Evolutionary conservation across 2,888 invertebrate genomes (phyloP), one percentile per base, ranked within the genome.

Genomic region (Phortica okadai): DNA sequence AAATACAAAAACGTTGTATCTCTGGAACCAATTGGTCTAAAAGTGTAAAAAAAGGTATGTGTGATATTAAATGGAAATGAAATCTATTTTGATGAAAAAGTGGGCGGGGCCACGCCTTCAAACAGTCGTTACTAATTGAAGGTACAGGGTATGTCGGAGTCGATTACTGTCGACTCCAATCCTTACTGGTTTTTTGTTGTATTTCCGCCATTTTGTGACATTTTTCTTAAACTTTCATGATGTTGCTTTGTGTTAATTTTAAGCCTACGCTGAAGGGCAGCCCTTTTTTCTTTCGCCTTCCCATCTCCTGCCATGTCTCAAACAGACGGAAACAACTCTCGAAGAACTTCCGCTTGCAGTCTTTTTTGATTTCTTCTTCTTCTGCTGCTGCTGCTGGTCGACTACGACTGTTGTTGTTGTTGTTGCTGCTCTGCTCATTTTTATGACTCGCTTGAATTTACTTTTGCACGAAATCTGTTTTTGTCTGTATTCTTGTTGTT

Each of bases 401-500:
- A n/a, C n/a, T n/a, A n/a, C n/a, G n/a, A n/a, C n/a, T n/a, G n/a
- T n/a, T n/a, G n/a, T n/a, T n/a, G n/a, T n/a, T n/a, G n/a, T n/a
- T n/a, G n/a, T n/a, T n/a, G n/a, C n/a, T n/a, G n/a, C n/a, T n/a
- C n/a, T 74, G 10, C 7, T 54, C n/a, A 41, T 67, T 67, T 45
- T 74, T 44, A n/a, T 16, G 58, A 11, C 58, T 58, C 58, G 14
- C 66, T 74, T n/a, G 72, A 25, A 25, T 72, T 41, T 16, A 54
- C 21, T 50, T 50, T 21, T 21, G 64, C 58, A 64, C 50, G 10
- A 14, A 50, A 14, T 11, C 14, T 2, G 8, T 50, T 70, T 69
- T 44, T 41, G 25, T 25, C 58, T 66, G 62, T 33, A 11, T 25
- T 70, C 79, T 78, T 58, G 2, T 50, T 50, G 14, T 50, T 8